These are phyloP conservation scores for Huso huso DNA, from an alignment of 2,797 vertebrate genomes.

Conservation along the genomic window DNA sequence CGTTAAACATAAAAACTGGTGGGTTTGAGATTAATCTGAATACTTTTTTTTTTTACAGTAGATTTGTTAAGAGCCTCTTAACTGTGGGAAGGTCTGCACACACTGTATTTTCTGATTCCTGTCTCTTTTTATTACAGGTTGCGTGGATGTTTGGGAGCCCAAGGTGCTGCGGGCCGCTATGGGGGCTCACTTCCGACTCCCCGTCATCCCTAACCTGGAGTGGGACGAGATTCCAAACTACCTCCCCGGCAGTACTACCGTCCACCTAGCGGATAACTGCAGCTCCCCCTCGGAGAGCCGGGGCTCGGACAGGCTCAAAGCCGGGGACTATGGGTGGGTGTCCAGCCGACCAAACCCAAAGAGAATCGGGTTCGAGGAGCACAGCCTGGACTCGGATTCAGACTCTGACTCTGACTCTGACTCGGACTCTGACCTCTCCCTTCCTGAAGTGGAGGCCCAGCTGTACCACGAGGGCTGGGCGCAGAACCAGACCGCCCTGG, in stretches of 20 bases:
- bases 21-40: too few species aligned
- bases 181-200: constrained; percentile 90
- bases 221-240: constrained; percentile 65
- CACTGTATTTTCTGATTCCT: not conserved
- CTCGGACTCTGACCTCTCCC: constrained; percentile 8
- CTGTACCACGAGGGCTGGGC: constrained; percentile 73
- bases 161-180: constrained; percentile 92
- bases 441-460: constrained; percentile 50
- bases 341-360: constrained; percentile 35
- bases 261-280: constrained; percentile 72
- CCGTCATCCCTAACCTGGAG: constrained; percentile 61
- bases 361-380: constrained; percentile 31
- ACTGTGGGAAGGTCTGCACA: too few species aligned
- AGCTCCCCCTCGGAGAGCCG: constrained; percentile 1
- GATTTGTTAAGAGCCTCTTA: too few species aligned
- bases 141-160: constrained; percentile 89
- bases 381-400: constrained; percentile 30
- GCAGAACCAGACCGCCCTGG: constrained; percentile 57
- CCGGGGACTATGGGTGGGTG: constrained; percentile 48
- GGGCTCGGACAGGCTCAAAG: constrained; percentile 22
- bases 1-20: too few species aligned
- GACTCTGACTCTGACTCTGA: constrained; percentile 28
- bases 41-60: too few species aligned
- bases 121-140: constrained; percentile 57
- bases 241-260: constrained; percentile 48